phyloP scores from a whole-genome alignment of 2,797 vertebrate species.

The Sebastes taczanowskii region DNA sequence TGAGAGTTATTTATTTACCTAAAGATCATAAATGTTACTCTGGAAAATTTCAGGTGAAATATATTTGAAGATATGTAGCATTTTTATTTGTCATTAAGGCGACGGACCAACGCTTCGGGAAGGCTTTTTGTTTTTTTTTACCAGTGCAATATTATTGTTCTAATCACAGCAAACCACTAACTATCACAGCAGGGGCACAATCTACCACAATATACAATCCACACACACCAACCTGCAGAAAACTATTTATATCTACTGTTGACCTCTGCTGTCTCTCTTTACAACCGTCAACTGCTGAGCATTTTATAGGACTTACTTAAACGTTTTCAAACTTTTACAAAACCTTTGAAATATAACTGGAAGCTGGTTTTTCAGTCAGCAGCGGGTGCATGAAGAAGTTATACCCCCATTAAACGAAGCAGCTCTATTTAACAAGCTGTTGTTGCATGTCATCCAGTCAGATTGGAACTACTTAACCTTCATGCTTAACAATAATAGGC shows the following conservation, averaged over 20 bases:
- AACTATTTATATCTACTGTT: slow-evolving; percentile 49
- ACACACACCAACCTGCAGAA: slow-evolving; percentile 25
- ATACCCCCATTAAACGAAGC: slow-evolving; percentile 12
- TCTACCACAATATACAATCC: slow-evolving; percentile 45
- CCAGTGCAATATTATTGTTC: slow-evolving; percentile 81
- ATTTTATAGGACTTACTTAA: slow-evolving; percentile 66
- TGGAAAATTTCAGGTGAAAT: slow-evolving; percentile 87
- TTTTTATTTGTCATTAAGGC: slow-evolving; percentile 77
- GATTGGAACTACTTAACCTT: slow-evolving; percentile 48
- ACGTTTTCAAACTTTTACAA: slow-evolving; percentile 72
- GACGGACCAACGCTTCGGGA: slow-evolving; percentile 82
- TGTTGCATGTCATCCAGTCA: slow-evolving; percentile 66
- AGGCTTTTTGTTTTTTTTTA: slow-evolving; percentile 68
- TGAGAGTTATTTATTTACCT: slow-evolving; percentile 92
- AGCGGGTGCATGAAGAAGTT: slow-evolving; percentile 43
- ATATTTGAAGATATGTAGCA: slow-evolving; percentile 85
- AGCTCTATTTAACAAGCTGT: slow-evolving; percentile 61
- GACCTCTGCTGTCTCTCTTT: slow-evolving; percentile 61
- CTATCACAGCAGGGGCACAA: slow-evolving; percentile 77
- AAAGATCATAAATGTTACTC: slow-evolving; percentile 80
- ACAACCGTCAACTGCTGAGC: slow-evolving; percentile 47
- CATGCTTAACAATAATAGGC: slow-evolving; percentile 56
- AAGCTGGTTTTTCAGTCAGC: slow-evolving; percentile 44
- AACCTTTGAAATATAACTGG: slow-evolving; percentile 58
- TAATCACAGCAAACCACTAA: slow-evolving; percentile 65